phyloP scores from a whole-genome alignment of 2,113 vertebrate species.

The Axis porcinus region DNA sequence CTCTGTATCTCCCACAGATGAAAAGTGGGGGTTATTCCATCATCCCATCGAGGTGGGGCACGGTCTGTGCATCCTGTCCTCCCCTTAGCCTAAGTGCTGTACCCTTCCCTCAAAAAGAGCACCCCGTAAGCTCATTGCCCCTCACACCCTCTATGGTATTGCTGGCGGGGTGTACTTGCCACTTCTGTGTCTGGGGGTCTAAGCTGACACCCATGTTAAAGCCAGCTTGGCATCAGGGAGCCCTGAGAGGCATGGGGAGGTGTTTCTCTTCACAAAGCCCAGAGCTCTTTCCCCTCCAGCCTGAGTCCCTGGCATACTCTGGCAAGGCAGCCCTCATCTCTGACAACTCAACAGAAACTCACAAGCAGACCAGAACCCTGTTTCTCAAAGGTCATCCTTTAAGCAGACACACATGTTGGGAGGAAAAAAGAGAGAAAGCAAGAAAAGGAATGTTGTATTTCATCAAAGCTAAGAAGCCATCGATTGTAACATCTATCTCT shows the following conservation, averaged over 20 bases:
- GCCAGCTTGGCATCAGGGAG: neutral
- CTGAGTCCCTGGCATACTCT: neutral
- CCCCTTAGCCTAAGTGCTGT: neutral
- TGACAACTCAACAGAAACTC: neutral
- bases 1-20: neutral
- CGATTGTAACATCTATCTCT: neutral
- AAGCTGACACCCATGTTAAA: too few species aligned
- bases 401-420: neutral
- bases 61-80: neutral
- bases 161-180: neutral
- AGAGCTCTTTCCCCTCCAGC: neutral
- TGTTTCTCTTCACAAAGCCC: neutral
- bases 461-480: neutral
- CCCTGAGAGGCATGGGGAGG: neutral
- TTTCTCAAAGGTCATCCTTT: neutral
- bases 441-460: neutral
- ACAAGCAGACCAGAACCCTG: neutral
- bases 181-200: accelerated
- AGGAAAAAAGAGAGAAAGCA: neutral
- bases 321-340: neutral
- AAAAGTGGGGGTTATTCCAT: neutral
- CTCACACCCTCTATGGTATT: accelerated
- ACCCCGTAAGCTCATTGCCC: neutral
- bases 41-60: accelerated
- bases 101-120: accelerated